Conservation (phyloP, 2,113 vertebrate genomes). For the Anoura caudifer region DNA sequence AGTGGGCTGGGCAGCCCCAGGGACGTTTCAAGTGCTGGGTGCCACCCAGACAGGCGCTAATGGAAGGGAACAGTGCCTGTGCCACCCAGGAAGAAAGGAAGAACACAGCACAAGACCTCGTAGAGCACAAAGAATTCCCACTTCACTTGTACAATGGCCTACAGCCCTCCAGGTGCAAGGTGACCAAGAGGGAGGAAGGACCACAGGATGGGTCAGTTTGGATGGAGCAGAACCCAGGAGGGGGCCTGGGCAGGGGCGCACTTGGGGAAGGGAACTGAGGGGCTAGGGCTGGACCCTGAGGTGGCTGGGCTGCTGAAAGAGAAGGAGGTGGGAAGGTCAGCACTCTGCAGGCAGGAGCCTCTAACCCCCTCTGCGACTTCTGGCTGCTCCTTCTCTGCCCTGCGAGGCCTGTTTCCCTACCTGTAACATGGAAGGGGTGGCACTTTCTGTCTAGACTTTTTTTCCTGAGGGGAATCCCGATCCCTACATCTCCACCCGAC, state of each 20-base stretch:
- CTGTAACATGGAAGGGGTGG: accelerated
- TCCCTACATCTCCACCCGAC: neutral
- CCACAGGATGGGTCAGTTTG: no score
- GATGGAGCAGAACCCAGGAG: neutral
- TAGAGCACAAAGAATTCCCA: neutral
- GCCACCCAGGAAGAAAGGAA: neutral
- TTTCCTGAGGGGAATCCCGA: neutral
- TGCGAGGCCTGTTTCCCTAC: neutral
- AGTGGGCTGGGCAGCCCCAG: neutral
- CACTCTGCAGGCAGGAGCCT: neutral
- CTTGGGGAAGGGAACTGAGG: neutral
- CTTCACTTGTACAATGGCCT: neutral
- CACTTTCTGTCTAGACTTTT: neutral
- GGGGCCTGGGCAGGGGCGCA: neutral
- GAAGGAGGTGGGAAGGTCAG: neutral
- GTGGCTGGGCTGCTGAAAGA: neutral
- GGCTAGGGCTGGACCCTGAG: neutral
- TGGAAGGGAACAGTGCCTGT: neutral
- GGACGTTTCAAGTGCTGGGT: neutral
- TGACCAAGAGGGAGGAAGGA: neutral
- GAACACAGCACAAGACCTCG: neutral
- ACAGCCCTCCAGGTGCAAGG: neutral
- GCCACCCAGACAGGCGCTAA: neutral
- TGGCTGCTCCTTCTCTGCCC: neutral
- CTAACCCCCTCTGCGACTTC: neutral